Base-by-base conservation (phyloP, 2,113 vertebrate species). In the Oncorhynchus tshawytscha region DNA sequence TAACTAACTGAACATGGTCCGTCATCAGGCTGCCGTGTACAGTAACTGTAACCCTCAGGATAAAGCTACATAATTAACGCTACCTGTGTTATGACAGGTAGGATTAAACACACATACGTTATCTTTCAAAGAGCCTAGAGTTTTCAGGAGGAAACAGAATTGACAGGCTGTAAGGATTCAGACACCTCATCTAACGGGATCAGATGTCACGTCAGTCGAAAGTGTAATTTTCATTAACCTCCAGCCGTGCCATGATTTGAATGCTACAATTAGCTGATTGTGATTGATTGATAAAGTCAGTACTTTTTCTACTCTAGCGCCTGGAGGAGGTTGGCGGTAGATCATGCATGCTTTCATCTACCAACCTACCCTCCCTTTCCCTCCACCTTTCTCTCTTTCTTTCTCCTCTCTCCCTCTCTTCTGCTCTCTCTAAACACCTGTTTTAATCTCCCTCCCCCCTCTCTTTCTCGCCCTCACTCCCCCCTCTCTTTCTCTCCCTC, bases 221-320 rank as follows among this genome's bases (percentile, higher is more conserved):
- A 83, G 85, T 90, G 84, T 84, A 89, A 90, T 92, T 92, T 92
- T 90, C 90, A 93, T 93, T 93, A 90, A 86, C 91, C 87, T 87
- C 90, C 82, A 83, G 86, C 72, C 20, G 86, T n/a, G 90, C 82
- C 29, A 66, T 78, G 88, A 90, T 90, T 90, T 87, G 74, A 91
- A 88, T 81, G 80, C 77, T 65, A 88, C 89, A 91, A 92, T 92
- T 91, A 93, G 82, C 85, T 90, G 90, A 91, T 90, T 90, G 85
- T 90, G 86, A 87, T 85, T 90, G 90, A 92, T 84, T 91, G 87
- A 91, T 82, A 82, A 81, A 89, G 83, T 77, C 68, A 20, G 67
- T 59, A 71, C 60, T 82, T 71, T 57, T 75, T 76, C 60, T 1
- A 34, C 73, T 60, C 78, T 80, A 70, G 67, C 75, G 70, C 72